Percentiles rank a stretch among this genome's conserved stretches.
These are phyloP conservation scores for Pogonophryne albipinna DNA, from an alignment of 2,797 vertebrate species.

Conservation along the genomic window DNA sequence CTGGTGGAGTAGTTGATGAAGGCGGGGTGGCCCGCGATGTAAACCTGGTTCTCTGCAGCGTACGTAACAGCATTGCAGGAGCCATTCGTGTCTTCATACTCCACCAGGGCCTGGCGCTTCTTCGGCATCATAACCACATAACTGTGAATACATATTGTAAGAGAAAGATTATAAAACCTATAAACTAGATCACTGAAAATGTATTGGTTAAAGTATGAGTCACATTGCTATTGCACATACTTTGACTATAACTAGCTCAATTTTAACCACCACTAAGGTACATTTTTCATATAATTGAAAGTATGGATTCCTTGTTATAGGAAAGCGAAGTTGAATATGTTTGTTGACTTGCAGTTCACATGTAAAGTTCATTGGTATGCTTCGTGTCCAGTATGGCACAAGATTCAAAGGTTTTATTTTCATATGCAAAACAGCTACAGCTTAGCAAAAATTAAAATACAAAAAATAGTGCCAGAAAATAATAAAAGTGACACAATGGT, in stretches of 20 bases:
- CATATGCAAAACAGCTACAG: too few species aligned
- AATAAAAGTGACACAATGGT: too few species aligned
- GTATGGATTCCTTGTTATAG: background rate
- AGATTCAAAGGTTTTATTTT: too few species aligned
- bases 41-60: conserved; percentile 95
- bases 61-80: conserved; percentile 95
- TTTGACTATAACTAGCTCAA: background rate
- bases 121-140: conserved; percentile 98
- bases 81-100: conserved; percentile 93
- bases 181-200: background rate
- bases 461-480: too few species aligned
- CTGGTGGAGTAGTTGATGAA: conserved; percentile 98
- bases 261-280: background rate
- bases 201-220: background rate
- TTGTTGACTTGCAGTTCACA: background rate
- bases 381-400: background rate
- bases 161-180: background rate
- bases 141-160: conserved; percentile 71
- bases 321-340: background rate
- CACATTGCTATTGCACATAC: background rate
- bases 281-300: background rate
- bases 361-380: background rate
- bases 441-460: too few species aligned
- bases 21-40: conserved; percentile 93
- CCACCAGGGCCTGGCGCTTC: conserved; percentile 95